Evolutionary conservation across 2,113 vertebrate species (phyloP), one percentile per base, ranked within the genome.

Genomic region (Strix aluco): DNA sequence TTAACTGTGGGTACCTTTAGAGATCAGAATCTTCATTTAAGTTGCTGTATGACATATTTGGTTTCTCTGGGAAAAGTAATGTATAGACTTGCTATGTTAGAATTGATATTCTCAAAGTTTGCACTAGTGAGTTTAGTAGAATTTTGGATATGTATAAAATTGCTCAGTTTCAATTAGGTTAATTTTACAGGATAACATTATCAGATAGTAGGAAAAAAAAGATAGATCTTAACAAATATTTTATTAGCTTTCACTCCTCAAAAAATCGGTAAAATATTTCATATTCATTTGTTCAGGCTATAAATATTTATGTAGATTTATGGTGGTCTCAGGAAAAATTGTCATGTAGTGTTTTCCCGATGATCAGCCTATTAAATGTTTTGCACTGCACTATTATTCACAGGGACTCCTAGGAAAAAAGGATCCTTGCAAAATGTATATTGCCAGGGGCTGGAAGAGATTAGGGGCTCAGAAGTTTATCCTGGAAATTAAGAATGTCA

Each of bases 401-500:
- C 27, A 58, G 47, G 32, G 49, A 66, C 13, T 57, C 25, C 7
- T 57, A 92, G 40, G 27, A 85, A 86, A 86, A 94, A 94, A 61
- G 14, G 40, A n/a, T 79, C 25, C 7, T 84, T 85, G 54, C n/a
- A 92, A 94, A 90, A 4, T 66, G 38, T 34, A 38, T 58, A 57
- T 46, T 82, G 23, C 52, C 34, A 83, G 38, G 62, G 5, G 16
- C 30, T 74, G 55, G 25, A 77, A 96, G 95, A 36, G 38, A 58
- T 57, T 93, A 93, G 21, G 9, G 16, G 22, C 46, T 90, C 71
- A 74, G n/a, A 84, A 86, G 12, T 86, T 92, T 88, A 63, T 86
- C 66, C 51, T 92, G 30, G 62, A 97, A 96, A 75, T 96, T 61
- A 93, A 86, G 67, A 85, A 59, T 51, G 40, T 63, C 44, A 96